Percentiles rank a stretch among this genome's conserved stretches.
These are phyloP conservation scores for Isoperla grammatica DNA, from an alignment of 2,888 invertebrate genomes.

Conservation along the genomic window DNA sequence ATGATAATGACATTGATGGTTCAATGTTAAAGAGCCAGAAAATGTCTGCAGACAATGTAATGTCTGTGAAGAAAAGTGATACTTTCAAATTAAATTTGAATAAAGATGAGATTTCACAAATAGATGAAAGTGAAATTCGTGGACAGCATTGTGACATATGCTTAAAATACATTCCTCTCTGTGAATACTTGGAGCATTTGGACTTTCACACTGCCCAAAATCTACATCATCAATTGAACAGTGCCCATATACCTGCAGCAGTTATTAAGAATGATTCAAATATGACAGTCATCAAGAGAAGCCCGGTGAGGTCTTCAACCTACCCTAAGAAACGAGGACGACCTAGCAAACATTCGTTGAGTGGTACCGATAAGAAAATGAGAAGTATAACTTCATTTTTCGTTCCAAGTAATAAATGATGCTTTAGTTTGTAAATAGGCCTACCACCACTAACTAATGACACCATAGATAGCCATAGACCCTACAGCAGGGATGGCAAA, in stretches of 20 bases:
- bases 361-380: slow-evolving; percentile 30
- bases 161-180: slow-evolving; percentile 52
- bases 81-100: not conserved
- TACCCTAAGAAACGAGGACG: slow-evolving; percentile 22
- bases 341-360: slow-evolving; percentile 5
- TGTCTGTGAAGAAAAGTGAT: not conserved
- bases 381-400: slow-evolving; percentile 33
- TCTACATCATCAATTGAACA: slow-evolving; percentile 61
- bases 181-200: slow-evolving; percentile 64
- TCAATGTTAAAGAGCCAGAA: not conserved
- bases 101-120: too few species aligned
- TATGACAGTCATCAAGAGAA: slow-evolving; percentile 5
- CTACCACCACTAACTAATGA: too few species aligned
- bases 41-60: not conserved
- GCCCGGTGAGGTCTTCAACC: not conserved
- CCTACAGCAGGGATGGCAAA: too few species aligned
- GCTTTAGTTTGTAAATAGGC: too few species aligned
- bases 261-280: not conserved
- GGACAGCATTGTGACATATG: slow-evolving; percentile 65
- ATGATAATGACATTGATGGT: slow-evolving; percentile 21
- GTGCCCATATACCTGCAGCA: not conserved
- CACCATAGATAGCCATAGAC: too few species aligned
- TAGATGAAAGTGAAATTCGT: slow-evolving; percentile 23
- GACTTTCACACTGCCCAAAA: slow-evolving; percentile 83
- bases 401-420: slow-evolving; percentile 29